Conservation (phyloP, 2,888 invertebrate species). For the Calameuta pallipes region DNA sequence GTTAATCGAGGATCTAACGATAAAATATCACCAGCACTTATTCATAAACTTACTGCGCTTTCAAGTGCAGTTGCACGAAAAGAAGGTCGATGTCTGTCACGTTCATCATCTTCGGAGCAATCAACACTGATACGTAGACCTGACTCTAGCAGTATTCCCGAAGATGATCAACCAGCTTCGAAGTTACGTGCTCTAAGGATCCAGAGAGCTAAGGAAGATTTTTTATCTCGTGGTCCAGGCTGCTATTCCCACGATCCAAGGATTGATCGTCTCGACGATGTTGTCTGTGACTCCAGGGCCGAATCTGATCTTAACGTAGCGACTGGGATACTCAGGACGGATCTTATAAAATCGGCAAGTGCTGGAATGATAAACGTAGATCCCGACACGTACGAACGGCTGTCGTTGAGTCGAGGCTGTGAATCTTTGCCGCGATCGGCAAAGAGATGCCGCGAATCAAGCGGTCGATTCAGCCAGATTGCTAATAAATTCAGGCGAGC, state of each 20-base stretch:
- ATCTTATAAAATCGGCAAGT: slow-evolving; percentile 78
- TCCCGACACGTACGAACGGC: slow-evolving; percentile 71
- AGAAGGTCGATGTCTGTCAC: not conserved
- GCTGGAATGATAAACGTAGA: slow-evolving; percentile 83
- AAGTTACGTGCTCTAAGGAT: slow-evolving; percentile 72
- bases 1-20: slow-evolving; percentile 1
- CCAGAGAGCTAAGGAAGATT: slow-evolving; percentile 79
- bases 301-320: not conserved
- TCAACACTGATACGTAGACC: not conserved
- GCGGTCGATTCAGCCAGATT: slow-evolving; percentile 57
- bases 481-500: slow-evolving; percentile 73
- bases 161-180: slow-evolving; percentile 46
- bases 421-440: slow-evolving; percentile 68
- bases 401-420: slow-evolving; percentile 62
- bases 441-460: slow-evolving; percentile 36
- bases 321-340: slow-evolving; percentile 23
- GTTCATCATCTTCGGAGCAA: not conserved
- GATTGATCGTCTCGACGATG: slow-evolving; percentile 11
- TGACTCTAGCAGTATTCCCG: not conserved
- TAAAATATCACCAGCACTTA: slow-evolving; percentile 38
- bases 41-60: slow-evolving; percentile 43
- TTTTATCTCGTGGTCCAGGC: slow-evolving; percentile 68
- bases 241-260: slow-evolving; percentile 35
- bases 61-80: slow-evolving; percentile 34
- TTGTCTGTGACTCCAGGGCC: slow-evolving; percentile 12